Percentiles rank a stretch among this genome's conserved stretches.
Conservation (phyloP, 2,888 invertebrate species). For the Dryobotodes eremita region DNA sequence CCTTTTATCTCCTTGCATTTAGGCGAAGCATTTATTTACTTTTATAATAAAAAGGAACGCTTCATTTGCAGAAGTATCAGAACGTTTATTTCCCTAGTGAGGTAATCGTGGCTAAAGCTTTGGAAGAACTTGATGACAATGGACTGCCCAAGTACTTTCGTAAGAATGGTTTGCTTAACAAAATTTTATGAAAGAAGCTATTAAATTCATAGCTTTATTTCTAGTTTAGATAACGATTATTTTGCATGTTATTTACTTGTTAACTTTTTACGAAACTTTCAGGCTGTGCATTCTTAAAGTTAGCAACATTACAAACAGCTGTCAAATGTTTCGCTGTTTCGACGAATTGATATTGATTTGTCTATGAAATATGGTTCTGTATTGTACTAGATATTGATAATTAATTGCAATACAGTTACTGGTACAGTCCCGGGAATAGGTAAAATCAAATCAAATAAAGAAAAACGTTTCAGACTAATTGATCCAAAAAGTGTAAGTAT, state of each 20-base stretch:
- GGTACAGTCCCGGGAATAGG: too few relatives aligned
- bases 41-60: conserved; percentile 41
- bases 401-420: too few relatives aligned
- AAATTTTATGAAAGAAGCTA: not conserved
- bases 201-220: not conserved
- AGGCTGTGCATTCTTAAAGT: too few relatives aligned
- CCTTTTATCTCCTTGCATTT: conserved; percentile 32
- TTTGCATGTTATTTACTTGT: not conserved
- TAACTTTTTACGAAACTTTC: not conserved
- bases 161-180: conserved; percentile 5
- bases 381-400: too few relatives aligned
- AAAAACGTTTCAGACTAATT: too few relatives aligned
- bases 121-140: conserved; percentile 1
- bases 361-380: too few relatives aligned
- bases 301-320: too few relatives aligned
- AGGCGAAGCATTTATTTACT: conserved; percentile 10
- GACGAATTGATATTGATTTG: too few relatives aligned
- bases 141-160: conserved; percentile 7
- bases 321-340: too few relatives aligned
- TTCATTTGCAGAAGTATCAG: conserved; percentile 52
- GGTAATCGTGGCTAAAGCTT: conserved; percentile 18
- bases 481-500: too few relatives aligned
- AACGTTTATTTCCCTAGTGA: conserved; percentile 53
- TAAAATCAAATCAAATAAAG: too few relatives aligned
- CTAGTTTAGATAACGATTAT: not conserved